These are phyloP conservation scores for Xylophagus ater DNA, from an alignment of 2,888 invertebrate genomes.

Conservation along the genomic window DNA sequence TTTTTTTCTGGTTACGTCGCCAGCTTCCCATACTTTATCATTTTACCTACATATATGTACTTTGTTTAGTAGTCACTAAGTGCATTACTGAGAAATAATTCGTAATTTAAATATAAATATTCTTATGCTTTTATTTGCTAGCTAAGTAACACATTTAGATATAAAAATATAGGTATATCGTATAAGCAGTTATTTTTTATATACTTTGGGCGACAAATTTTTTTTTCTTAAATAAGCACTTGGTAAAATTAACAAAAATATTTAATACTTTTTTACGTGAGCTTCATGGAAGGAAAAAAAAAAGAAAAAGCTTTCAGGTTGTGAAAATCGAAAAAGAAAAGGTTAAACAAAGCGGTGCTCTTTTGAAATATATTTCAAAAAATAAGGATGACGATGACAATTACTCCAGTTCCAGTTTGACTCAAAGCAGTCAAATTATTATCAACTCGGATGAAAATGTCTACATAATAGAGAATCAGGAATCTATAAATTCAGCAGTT, in stretches of 20 bases:
- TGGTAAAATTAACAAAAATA: too few relatives aligned
- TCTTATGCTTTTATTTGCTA: too few relatives aligned
- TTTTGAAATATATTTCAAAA: conserved; percentile 6
- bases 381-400: not conserved
- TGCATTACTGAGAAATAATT: not conserved
- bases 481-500: conserved; percentile 1
- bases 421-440: conserved; percentile 3
- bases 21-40: too few relatives aligned
- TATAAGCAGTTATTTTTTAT: too few relatives aligned
- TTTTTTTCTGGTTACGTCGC: too few relatives aligned
- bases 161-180: too few relatives aligned
- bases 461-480: conserved; percentile 1
- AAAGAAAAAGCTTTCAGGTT: conserved; percentile 3
- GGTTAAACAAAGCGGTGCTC: conserved; percentile 4
- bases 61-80: too few relatives aligned
- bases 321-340: conserved; percentile 6
- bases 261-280: not conserved
- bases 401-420: conserved; percentile 1
- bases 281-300: conserved; percentile 1
- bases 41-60: too few relatives aligned
- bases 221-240: too few relatives aligned
- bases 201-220: too few relatives aligned
- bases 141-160: too few relatives aligned
- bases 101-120: too few relatives aligned
- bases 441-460: not conserved